These are phyloP conservation scores for Syritta pipiens DNA, from an alignment of 2,888 invertebrate species.

Conservation along the genomic window DNA sequence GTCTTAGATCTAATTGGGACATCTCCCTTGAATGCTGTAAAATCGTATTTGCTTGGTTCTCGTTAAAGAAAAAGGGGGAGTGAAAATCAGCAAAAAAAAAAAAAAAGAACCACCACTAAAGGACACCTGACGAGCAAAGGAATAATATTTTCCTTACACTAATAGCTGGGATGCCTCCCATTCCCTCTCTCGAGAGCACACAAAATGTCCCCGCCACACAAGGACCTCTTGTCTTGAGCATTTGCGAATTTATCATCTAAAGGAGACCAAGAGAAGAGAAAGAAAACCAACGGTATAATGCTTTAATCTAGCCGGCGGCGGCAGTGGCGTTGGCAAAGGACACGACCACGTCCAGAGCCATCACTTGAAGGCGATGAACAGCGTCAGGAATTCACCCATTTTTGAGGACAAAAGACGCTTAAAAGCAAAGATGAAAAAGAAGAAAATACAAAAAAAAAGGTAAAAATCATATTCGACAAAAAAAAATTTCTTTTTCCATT, in stretches of 20 bases:
- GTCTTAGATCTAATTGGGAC: constrained; percentile 21
- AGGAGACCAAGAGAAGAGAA: neutral
- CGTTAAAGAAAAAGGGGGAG: too few relatives aligned
- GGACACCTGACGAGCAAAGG: neutral
- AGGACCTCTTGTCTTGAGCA: constrained; percentile 7
- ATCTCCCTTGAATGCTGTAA: constrained; percentile 22
- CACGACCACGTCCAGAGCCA: constrained; percentile 5
- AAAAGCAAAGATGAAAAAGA: too few relatives aligned
- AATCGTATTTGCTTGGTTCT: too few relatives aligned
- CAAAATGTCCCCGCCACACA: too few relatives aligned
- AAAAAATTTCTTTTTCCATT: neutral
- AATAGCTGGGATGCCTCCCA: too few relatives aligned
- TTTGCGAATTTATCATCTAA: constrained; percentile 37
- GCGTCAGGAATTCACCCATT: constrained; percentile 15
- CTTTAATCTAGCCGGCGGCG: constrained; percentile 40
- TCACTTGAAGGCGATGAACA: constrained; percentile 3
- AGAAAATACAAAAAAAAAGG: constrained; percentile 8
- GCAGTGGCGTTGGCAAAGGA: constrained; percentile 24
- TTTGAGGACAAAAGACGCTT: neutral
- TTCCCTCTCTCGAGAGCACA: too few relatives aligned
- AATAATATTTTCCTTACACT: too few relatives aligned
- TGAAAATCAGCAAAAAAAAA: too few relatives aligned
- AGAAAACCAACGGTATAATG: constrained; percentile 26
- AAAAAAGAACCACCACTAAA: too few relatives aligned
- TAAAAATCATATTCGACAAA: neutral